These are phyloP conservation scores for Clarias gariepinus DNA, from an alignment of 2,113 vertebrate species.

Conservation along the genomic window DNA sequence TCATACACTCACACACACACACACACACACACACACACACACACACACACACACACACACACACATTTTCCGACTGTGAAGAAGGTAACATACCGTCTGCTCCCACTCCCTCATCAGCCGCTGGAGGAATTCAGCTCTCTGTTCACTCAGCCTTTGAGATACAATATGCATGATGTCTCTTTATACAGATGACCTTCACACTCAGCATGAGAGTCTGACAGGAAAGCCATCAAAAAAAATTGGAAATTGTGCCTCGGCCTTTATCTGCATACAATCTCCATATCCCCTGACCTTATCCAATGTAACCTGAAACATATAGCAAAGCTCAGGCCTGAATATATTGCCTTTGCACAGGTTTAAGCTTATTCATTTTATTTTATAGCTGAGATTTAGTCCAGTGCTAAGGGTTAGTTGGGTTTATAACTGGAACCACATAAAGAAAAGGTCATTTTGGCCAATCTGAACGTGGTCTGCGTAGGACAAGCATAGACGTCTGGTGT, in stretches of 20 bases:
- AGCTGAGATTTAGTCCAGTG: not conserved
- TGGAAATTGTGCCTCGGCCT: not conserved
- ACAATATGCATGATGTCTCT: constrained; percentile 27
- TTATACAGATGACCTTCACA: constrained; percentile 41
- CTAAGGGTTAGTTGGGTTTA: not conserved
- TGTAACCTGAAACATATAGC: not conserved
- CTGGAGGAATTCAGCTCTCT: constrained; percentile 5
- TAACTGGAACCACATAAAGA: constrained; percentile 4
- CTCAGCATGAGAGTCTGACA: constrained; percentile 7
- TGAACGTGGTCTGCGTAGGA: not conserved
- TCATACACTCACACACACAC: not conserved
- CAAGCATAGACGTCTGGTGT: not conserved
- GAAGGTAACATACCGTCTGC: constrained; percentile 51
- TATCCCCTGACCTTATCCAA: constrained; percentile 6
- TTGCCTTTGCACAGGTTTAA: not conserved
- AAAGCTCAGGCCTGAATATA: not conserved
- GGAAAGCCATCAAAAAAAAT: not conserved
- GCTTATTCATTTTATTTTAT: not conserved
- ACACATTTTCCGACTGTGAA: constrained; percentile 2
- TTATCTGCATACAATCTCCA: not conserved
- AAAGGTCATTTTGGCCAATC: constrained; percentile 12
- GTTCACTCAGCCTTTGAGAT: constrained; percentile 24
- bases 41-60: constrained; percentile 10
- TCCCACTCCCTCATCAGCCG: constrained; percentile 24
- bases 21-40: constrained; percentile 15